Base-by-base conservation (phyloP, 1,140 invertebrate species). In the Galendromus occidentalis region DNA sequence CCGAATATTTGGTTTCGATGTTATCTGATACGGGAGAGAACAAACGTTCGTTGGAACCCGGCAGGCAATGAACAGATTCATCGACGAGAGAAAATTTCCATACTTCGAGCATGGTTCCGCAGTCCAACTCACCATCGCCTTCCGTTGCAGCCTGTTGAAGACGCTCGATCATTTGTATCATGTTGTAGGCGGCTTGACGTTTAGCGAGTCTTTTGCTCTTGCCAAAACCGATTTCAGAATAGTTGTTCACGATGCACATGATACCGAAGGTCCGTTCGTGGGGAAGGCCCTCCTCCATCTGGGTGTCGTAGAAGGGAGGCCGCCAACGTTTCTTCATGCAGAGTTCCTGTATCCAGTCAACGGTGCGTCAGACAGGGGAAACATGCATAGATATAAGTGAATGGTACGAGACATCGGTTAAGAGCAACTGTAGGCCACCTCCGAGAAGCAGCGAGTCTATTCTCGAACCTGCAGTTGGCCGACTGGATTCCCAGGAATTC, bases 201-300 rank as follows among this genome's bases (percentile, higher is more conserved):
- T 96, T 97, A 1, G 92, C 92, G 20, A 93, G 79, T 74, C 95
- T 95, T 77, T 98, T 98, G 64, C 91, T 94, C 73, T 94, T 92
- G 2, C 91, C 93, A 68, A 76, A 75, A 18, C 82, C 83, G 80
- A 65, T 28, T 42, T 66, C 30, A 33, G 59, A 41, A 9, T 25
- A 33, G 18, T 30, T 30, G 44, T 55, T 81, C 82, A 70, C 87
- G 86, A 20, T 74, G 73, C 91, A 96, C 5, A 88, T 83, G 73
- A 96, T 91, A 1, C 89, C 91, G 72, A 94, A 93, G 66, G 88
- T 85, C 66, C 91, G 82, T 73, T 93, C 89, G 72, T 93, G 90
- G 4, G 92, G 91, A 64, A 93, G 79, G 30, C 92, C 92, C 76
- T 86, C 79, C 77, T 94, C 91, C 65, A 85, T 84, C 66, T 74